Conservation (phyloP, 2,113 vertebrate species). For the Halcyon senegalensis region DNA sequence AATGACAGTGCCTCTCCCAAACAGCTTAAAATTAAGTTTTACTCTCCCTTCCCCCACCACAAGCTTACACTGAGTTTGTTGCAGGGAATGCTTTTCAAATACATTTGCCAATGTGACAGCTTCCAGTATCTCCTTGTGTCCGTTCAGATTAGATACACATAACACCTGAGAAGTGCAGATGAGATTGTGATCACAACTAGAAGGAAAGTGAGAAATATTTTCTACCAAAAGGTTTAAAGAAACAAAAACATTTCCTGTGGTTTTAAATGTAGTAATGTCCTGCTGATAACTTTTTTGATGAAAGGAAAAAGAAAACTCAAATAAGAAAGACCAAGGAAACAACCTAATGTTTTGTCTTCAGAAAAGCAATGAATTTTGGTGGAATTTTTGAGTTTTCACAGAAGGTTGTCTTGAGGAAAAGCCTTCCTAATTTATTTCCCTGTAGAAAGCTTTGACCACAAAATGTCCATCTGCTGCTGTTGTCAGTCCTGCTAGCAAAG, state of each 20-base stretch:
- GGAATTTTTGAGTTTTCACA: not conserved
- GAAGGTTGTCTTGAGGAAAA: not conserved
- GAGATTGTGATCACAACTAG: not conserved
- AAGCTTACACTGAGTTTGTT: not conserved
- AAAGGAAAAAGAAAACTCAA: not conserved
- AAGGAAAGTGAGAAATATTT: slow-evolving; percentile 4
- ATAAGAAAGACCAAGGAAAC: not conserved
- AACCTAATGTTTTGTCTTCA: not conserved
- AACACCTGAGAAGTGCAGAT: not conserved
- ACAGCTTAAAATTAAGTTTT: slow-evolving; percentile 36
- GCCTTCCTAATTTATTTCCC: not conserved
- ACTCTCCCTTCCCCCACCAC: not conserved
- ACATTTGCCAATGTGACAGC: not conserved
- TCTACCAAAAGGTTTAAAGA: slow-evolving; percentile 20
- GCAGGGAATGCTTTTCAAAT: not conserved
- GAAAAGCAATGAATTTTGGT: not conserved
- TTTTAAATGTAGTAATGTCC: not conserved
- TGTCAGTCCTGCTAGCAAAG: not conserved
- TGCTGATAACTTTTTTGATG: not conserved
- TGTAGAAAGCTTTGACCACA: not conserved
- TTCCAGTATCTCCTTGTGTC: not conserved
- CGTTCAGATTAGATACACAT: not conserved
- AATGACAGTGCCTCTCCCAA: slow-evolving; percentile 62
- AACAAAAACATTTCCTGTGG: not conserved
- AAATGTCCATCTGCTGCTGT: not conserved